Evolutionary conservation across 2,113 vertebrate species (phyloP).

Genomic region (Hystrix cristata): DNA sequence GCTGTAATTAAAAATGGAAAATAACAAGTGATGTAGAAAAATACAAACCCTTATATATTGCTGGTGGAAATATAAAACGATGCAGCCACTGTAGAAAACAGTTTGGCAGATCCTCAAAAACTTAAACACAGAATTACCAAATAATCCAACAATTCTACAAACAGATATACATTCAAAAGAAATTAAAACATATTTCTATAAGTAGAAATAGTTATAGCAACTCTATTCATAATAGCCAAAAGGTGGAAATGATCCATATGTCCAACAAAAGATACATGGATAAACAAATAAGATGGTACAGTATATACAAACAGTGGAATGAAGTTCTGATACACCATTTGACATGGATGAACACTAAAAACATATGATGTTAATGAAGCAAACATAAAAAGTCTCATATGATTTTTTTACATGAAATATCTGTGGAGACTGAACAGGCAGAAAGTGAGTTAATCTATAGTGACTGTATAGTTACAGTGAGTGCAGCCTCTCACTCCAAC

Average conservation of each 20-base stretch:
- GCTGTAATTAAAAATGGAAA: background rate
- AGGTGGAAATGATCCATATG: background rate
- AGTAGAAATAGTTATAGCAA: background rate
- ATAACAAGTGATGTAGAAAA: background rate
- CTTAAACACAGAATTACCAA: background rate
- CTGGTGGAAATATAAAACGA: background rate
- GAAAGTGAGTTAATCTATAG: background rate
- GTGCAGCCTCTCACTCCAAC: background rate
- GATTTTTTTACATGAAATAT: background rate
- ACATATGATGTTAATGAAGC: background rate
- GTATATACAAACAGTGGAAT: background rate
- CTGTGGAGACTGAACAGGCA: background rate
- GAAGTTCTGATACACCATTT: background rate
- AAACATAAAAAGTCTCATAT: background rate
- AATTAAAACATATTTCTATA: background rate
- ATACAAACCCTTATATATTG: background rate
- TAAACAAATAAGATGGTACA: background rate
- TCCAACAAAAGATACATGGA: background rate
- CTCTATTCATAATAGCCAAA: background rate
- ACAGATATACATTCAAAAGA: background rate
- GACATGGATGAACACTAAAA: background rate
- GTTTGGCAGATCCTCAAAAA: background rate
- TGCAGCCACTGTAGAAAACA: background rate
- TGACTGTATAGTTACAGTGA: background rate
- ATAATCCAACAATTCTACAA: background rate